A percentile compares a stretch with the other conserved stretches of the same genome.
Conservation (phyloP, 1,140 invertebrate genomes). For the Yoshiicerus persimilis region DNA sequence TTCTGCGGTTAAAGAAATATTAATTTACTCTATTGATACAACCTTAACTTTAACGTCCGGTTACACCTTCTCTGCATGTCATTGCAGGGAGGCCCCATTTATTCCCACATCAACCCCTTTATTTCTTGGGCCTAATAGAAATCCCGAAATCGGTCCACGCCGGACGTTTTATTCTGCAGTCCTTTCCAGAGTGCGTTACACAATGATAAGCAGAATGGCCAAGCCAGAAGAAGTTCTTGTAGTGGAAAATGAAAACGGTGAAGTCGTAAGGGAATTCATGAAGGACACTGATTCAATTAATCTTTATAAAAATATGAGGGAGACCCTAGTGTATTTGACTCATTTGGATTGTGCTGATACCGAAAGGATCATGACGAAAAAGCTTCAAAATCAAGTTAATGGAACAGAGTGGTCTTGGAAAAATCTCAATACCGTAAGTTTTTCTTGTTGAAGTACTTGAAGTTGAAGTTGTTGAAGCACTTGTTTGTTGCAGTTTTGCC, state of each 20-base stretch:
- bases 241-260: slow-evolving; percentile 99
- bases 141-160: slow-evolving; percentile 56
- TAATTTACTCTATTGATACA: too few relatives aligned
- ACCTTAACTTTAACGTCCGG: too few relatives aligned
- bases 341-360: slow-evolving; percentile 98
- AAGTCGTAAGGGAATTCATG: slow-evolving; percentile 99
- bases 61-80: slow-evolving; percentile 51
- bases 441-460: background rate
- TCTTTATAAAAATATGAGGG: slow-evolving; percentile 99
- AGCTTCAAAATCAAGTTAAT: slow-evolving; percentile 98
- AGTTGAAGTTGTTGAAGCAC: background rate
- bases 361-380: slow-evolving; percentile 98
- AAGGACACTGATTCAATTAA: slow-evolving; percentile 99
- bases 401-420: slow-evolving; percentile 99
- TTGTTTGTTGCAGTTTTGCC: too few relatives aligned
- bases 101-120: slow-evolving; percentile 52
- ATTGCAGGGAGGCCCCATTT: slow-evolving; percentile 53
- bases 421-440: slow-evolving; percentile 87
- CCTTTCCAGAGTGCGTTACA: slow-evolving; percentile 78
- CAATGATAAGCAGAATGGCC: slow-evolving; percentile 99
- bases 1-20: background rate
- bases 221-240: slow-evolving; percentile 99
- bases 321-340: slow-evolving; percentile 97
- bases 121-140: slow-evolving; percentile 4
- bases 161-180: slow-evolving; percentile 76